These are phyloP conservation scores for Ictidomys tridecemlineatus DNA, from an alignment of 2,113 vertebrate genomes.

Conservation along the genomic window DNA sequence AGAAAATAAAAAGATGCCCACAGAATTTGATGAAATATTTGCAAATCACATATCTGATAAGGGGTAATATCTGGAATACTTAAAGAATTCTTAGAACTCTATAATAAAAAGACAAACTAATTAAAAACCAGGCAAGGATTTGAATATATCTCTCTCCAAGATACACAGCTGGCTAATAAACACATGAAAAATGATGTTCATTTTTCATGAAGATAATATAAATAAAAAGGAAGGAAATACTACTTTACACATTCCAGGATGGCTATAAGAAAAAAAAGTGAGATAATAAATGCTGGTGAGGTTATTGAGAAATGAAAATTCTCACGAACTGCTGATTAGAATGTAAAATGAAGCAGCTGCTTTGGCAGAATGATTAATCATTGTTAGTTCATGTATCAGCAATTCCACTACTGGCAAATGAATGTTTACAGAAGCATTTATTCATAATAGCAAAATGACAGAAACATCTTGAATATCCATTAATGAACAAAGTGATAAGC, in stretches of 20 bases:
- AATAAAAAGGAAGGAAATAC: background rate
- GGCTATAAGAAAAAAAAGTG: background rate
- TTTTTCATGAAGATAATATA: background rate
- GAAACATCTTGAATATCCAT: background rate
- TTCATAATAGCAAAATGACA: background rate
- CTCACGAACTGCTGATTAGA: background rate
- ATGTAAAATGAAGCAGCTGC: background rate
- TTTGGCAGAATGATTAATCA: background rate
- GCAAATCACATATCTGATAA: background rate
- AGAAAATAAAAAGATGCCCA: background rate
- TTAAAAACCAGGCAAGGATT: background rate
- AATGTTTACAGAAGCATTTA: background rate
- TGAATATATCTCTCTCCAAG: background rate
- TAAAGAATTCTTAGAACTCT: background rate
- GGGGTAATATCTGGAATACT: background rate
- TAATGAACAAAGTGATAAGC: background rate
- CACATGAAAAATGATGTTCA: background rate
- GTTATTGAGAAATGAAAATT: background rate
- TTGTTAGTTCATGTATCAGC: background rate
- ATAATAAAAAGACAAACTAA: conserved; percentile 2
- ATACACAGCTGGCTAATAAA: background rate
- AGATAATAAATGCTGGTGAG: background rate
- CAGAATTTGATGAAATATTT: background rate
- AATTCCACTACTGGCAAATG: background rate
- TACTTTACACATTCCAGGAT: background rate